Conservation (phyloP, 1,140 invertebrate species). For the Drosophila pectinifera region DNA sequence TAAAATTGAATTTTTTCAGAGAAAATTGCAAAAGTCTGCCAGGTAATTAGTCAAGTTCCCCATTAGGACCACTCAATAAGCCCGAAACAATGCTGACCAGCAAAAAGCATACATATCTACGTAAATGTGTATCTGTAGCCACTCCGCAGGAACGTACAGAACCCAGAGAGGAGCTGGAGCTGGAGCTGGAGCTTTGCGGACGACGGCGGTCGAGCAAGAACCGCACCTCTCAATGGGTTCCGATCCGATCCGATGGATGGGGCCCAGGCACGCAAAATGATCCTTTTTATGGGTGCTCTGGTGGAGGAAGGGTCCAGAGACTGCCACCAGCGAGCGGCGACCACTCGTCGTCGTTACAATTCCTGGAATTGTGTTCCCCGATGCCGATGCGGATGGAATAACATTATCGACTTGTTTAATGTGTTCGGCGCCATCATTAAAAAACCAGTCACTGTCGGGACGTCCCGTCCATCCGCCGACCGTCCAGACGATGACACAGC, state of each 20-base stretch:
- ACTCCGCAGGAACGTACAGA: constrained; percentile 13
- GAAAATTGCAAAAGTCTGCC: constrained; percentile 22
- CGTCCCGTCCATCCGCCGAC: constrained; percentile 65
- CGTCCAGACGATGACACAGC: constrained; percentile 61
- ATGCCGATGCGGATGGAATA: constrained; percentile 70
- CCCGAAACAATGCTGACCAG: constrained; percentile 37
- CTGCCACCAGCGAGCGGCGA: constrained; percentile 39
- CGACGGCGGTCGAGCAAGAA: constrained; percentile 25
- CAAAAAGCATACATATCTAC: constrained; percentile 21
- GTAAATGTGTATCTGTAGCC: constrained; percentile 26
- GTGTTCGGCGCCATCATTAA: constrained; percentile 80
- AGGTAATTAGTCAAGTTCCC: constrained; percentile 45
- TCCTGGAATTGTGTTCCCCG: constrained; percentile 73
- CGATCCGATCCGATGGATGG: constrained; percentile 41
- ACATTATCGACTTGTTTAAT: constrained; percentile 80
- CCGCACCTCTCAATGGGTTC: constrained; percentile 44
- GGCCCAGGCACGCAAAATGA: constrained; percentile 47
- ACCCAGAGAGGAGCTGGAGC: constrained; percentile 10
- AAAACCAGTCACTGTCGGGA: constrained; percentile 72
- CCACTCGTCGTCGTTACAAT: constrained; percentile 63
- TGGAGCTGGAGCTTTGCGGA: constrained; percentile 19
- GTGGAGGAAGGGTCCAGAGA: constrained; percentile 38
- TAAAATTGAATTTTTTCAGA: neutral
- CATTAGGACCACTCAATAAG: constrained; percentile 27
- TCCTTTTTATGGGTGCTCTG: constrained; percentile 44